Percentiles rank a stretch among this genome's conserved stretches.
These are phyloP conservation scores for Hypanus sabinus DNA, from an alignment of 2,113 vertebrate genomes.

Conservation along the genomic window DNA sequence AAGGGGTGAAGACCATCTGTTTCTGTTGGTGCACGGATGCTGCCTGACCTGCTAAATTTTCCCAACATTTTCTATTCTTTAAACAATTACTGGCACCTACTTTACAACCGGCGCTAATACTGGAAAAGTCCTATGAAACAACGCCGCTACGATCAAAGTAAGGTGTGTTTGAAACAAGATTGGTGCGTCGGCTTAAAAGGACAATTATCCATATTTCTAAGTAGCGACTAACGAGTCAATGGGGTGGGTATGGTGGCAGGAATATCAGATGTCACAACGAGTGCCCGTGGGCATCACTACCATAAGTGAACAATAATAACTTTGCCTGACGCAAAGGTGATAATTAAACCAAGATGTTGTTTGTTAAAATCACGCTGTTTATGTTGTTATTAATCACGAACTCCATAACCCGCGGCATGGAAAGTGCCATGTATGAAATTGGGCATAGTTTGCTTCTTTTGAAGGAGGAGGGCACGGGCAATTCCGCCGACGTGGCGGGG, in stretches of 20 bases:
- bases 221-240: not conserved
- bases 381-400: not conserved
- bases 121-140: too few relatives aligned
- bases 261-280: not conserved
- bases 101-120: not conserved
- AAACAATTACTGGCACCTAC: not conserved
- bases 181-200: not conserved
- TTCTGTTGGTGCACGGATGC: too few relatives aligned
- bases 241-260: too few relatives aligned
- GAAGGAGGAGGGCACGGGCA: not conserved
- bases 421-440: not conserved
- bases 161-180: not conserved
- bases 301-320: not conserved
- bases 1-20: too few relatives aligned
- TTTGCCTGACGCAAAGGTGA: not conserved
- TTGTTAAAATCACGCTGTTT: too few relatives aligned
- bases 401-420: too few relatives aligned
- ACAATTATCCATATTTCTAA: not conserved
- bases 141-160: too few relatives aligned
- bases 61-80: too few relatives aligned
- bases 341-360: not conserved
- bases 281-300: not conserved
- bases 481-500: not conserved
- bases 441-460: not conserved
- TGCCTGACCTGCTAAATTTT: too few relatives aligned